Conservation (phyloP, 2,113 vertebrate species). For the Aegithalos caudatus region DNA sequence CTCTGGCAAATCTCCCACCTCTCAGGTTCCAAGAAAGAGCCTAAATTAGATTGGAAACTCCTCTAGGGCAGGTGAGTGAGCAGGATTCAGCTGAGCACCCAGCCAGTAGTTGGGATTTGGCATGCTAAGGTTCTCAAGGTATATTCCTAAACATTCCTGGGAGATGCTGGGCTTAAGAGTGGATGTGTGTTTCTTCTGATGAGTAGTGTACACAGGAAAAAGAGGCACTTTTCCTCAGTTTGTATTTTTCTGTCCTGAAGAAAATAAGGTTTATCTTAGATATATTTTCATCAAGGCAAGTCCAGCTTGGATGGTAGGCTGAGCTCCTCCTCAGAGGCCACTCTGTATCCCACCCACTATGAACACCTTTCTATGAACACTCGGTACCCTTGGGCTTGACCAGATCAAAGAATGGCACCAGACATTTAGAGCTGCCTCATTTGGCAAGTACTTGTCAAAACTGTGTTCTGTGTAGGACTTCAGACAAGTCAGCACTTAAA, state of each 20-base stretch:
- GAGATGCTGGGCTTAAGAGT: neutral
- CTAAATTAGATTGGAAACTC: neutral
- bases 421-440: neutral
- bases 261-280: neutral
- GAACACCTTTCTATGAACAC: neutral
- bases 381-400: neutral
- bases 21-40: neutral
- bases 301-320: neutral
- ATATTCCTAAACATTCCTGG: neutral
- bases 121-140: neutral
- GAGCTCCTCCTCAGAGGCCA: neutral
- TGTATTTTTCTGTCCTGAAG: neutral
- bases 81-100: neutral
- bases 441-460: neutral
- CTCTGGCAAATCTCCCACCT: neutral
- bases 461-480: neutral
- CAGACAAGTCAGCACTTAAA: neutral
- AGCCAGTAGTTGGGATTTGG: neutral
- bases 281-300: neutral
- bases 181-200: neutral
- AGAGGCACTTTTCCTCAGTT: rapidly evolving
- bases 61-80: neutral
- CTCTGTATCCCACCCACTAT: neutral
- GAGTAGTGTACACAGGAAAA: neutral
- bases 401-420: neutral